These are phyloP conservation scores for Rhynchophorus ferrugineus DNA, from an alignment of 1,140 invertebrate genomes.

Conservation along the genomic window DNA sequence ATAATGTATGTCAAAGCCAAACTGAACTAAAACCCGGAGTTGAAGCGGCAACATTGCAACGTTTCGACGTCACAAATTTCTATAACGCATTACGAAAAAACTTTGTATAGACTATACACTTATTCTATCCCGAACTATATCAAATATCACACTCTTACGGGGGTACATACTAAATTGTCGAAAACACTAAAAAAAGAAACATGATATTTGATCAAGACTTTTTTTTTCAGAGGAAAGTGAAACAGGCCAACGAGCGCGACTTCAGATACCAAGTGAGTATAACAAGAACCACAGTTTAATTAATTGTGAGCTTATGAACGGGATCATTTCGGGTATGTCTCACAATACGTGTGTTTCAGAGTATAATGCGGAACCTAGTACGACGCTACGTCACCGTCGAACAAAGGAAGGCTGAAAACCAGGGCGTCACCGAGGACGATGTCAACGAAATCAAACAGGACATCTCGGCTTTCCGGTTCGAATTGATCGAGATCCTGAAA, in stretches of 20 bases:
- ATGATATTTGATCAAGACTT: no score
- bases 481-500: conserved; percentile 91
- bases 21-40: no score
- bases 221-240: conserved; percentile 71
- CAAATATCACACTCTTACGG: neutral
- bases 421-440: conserved; percentile 97
- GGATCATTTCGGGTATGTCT: neutral
- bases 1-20: no score
- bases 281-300: neutral
- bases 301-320: no score
- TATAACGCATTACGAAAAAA: no score
- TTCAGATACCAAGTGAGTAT: conserved; percentile 72
- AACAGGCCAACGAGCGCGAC: conserved; percentile 82
- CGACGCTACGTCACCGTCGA: conserved; percentile 92
- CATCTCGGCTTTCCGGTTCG: conserved; percentile 89
- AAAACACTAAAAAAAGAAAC: conserved; percentile 1
- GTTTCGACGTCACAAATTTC: no score
- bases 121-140: no score
- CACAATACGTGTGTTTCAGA: conserved; percentile 49
- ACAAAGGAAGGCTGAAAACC: conserved; percentile 85
- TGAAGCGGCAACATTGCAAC: no score
- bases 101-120: no score
- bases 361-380: conserved; percentile 92
- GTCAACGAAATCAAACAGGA: conserved; percentile 99
- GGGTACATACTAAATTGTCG: neutral